A percentile compares a stretch with the other conserved stretches of the same genome.
These are phyloP conservation scores for Rotaria sp. DNA, from an alignment of 2,888 invertebrate species.

Conservation along the genomic window DNA sequence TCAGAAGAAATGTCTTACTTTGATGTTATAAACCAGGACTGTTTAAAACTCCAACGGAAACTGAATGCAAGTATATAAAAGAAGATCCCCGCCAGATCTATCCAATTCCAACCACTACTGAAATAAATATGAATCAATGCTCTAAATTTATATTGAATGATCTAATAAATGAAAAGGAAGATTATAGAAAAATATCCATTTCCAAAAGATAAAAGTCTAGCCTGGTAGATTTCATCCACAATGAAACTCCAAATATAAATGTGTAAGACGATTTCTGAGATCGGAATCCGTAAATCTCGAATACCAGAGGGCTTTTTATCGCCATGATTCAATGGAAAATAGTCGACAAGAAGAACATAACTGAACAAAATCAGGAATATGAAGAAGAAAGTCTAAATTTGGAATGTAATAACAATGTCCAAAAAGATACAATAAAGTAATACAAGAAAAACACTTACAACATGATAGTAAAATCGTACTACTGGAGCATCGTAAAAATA, in stretches of 20 bases:
- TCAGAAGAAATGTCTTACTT: neutral
- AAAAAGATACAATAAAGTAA: neutral
- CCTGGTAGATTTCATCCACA: neutral
- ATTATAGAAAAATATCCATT: neutral
- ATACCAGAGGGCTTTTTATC: neutral
- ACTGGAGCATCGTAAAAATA: neutral
- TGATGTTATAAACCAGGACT: neutral
- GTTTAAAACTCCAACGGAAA: neutral
- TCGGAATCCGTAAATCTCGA: neutral
- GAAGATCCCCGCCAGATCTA: neutral
- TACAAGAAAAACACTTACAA: neutral
- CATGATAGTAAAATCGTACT: neutral
- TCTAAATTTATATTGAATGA: neutral
- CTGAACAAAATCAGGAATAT: neutral
- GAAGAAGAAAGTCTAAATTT: neutral
- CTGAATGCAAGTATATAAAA: neutral
- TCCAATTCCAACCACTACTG: neutral
- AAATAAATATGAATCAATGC: neutral
- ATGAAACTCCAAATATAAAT: neutral
- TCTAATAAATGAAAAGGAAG: neutral
- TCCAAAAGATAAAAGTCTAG: neutral
- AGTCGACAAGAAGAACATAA: slow-evolving; percentile 13
- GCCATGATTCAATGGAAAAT: neutral
- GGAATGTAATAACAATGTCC: neutral
- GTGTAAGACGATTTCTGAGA: neutral